Evolutionary conservation across 1,140 invertebrate genomes (phyloP).

Genomic region (Dermatophagoides farinae): DNA sequence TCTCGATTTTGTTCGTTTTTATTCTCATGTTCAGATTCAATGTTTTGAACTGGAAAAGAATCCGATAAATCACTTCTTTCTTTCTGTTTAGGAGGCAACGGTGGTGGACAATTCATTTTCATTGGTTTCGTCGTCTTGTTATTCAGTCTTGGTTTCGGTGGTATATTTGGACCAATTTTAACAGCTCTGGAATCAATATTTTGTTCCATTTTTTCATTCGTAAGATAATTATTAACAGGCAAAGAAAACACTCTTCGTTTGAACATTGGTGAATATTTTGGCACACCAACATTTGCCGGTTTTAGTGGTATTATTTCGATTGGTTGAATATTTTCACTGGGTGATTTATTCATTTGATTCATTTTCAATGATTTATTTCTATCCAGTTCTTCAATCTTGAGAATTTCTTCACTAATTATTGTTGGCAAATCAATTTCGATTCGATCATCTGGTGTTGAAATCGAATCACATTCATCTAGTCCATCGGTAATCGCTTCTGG

Average conservation of each 20-base stretch:
- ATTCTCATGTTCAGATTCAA: slow-evolving; percentile 33
- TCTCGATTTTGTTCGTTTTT: slow-evolving; percentile 37
- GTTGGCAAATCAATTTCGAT: slow-evolving; percentile 4
- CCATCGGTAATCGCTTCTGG: slow-evolving; percentile 35
- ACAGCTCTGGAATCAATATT: neutral
- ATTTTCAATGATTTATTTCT: neutral
- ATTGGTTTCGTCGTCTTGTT: neutral
- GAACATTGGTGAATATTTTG: slow-evolving; percentile 62
- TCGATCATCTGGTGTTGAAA: slow-evolving; percentile 7
- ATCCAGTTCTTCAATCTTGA: neutral
- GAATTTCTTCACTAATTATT: slow-evolving; percentile 3
- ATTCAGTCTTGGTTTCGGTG: neutral
- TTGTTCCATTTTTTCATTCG: neutral
- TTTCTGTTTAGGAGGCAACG: neutral
- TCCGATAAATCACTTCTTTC: neutral
- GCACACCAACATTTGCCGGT: slow-evolving; percentile 25
- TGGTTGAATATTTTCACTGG: neutral
- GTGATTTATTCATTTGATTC: neutral
- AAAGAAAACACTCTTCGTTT: slow-evolving; percentile 44
- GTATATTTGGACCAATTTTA: neutral
- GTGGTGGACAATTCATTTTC: neutral
- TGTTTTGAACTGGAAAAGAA: neutral
- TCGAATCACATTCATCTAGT: slow-evolving; percentile 2
- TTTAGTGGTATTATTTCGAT: neutral
- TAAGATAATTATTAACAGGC: slow-evolving; percentile 14